Conservation (phyloP, 2,113 vertebrate genomes). For the Macquaria ambigua region DNA sequence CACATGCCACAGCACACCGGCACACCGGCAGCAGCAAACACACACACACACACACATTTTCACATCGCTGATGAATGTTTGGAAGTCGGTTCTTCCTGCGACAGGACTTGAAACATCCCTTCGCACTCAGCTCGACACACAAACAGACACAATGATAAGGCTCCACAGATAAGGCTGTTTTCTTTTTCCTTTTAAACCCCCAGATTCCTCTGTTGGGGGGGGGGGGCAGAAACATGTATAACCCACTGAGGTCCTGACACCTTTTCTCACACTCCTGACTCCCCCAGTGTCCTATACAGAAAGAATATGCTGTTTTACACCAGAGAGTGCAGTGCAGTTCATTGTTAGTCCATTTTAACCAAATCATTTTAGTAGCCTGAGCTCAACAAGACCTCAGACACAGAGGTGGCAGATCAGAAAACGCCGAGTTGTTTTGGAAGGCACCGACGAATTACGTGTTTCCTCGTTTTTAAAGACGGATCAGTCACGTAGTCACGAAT, state of each 20-base stretch:
- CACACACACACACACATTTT: conserved; percentile 33
- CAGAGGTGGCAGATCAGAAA: too few species aligned
- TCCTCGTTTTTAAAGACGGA: neutral
- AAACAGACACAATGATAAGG: conserved; percentile 55
- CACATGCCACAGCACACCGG: conserved; percentile 23
- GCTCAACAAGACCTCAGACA: too few species aligned
- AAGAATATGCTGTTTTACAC: neutral
- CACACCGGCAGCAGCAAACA: conserved; percentile 24
- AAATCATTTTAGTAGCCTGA: too few species aligned
- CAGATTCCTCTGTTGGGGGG: conserved; percentile 1
- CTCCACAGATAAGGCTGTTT: conserved; percentile 1
- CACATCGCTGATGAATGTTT: conserved; percentile 72
- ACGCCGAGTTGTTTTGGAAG: neutral
- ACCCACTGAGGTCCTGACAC: conserved; percentile 6
- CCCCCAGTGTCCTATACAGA: neutral
- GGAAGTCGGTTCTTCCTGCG: conserved; percentile 64
- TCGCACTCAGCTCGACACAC: conserved; percentile 34
- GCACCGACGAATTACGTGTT: neutral
- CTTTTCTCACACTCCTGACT: neutral
- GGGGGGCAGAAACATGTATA: neutral
- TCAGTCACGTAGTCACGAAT: neutral
- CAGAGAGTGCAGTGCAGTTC: neutral
- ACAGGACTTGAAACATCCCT: conserved; percentile 70
- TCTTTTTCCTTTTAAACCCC: conserved; percentile 26
- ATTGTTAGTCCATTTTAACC: neutral